phyloP scores from a whole-genome alignment of 2,113 vertebrate genomes.

The Phyllostomus discolor region DNA sequence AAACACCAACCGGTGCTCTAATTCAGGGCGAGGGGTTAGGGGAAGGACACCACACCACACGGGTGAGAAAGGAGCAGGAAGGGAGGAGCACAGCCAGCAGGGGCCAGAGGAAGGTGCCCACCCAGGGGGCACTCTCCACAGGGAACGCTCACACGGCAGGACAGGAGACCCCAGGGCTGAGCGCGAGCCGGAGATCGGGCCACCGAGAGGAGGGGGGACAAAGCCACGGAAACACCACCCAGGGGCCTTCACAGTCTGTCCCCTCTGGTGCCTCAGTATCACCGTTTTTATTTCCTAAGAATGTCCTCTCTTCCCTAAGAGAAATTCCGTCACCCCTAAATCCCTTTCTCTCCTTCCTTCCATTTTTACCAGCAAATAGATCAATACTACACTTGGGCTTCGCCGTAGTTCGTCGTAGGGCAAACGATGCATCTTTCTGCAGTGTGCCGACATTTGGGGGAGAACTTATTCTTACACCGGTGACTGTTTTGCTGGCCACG shows the following conservation, averaged over 20 bases:
- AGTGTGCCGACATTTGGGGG: not conserved
- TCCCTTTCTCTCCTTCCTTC: not conserved
- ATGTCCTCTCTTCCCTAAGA: not conserved
- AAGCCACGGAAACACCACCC: not conserved
- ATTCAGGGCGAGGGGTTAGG: not conserved
- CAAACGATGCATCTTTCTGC: not conserved
- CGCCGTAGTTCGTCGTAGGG: not conserved
- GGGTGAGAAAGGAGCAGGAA: not conserved
- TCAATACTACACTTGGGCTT: not conserved
- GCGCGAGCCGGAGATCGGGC: not conserved
- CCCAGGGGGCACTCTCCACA: not conserved
- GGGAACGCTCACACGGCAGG: not conserved
- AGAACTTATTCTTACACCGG: not conserved
- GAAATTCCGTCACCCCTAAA: not conserved
- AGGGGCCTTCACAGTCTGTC: not conserved
- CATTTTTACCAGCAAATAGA: not conserved
- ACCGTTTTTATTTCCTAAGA: not conserved
- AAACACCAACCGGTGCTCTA: not conserved
- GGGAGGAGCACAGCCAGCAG: not conserved
- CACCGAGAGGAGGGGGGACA: not conserved
- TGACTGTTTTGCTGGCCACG: not conserved
- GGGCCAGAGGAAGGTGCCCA: not conserved
- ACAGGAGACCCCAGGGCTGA: not conserved
- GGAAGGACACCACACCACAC: too few species aligned
- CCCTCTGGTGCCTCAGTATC: not conserved